Evolutionary conservation across 2,113 vertebrate species (phyloP).

Genomic region (Albula goreensis): DNA sequence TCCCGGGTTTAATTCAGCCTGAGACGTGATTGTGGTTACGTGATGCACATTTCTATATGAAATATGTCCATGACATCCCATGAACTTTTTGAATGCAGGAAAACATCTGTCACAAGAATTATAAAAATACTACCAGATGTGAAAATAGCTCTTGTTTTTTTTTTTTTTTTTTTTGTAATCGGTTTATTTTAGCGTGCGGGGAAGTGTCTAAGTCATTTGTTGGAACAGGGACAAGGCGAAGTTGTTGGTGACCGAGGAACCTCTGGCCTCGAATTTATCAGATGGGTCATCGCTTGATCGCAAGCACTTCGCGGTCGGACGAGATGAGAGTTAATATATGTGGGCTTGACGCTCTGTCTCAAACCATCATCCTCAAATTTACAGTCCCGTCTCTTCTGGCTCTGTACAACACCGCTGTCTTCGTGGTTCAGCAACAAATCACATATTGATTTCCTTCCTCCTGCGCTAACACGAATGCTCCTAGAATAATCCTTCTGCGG

Average conservation of each 20-base stretch:
- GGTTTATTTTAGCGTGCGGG: no score
- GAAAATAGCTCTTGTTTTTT: no score
- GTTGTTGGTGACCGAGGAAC: background rate
- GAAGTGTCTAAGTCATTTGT: no score
- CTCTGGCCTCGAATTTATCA: background rate
- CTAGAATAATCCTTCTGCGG: background rate
- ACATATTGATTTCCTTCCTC: slow-evolving; percentile 1
- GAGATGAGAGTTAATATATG: background rate
- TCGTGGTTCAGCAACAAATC: background rate
- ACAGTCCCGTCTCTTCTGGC: background rate
- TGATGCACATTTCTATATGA: no score
- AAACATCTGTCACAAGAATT: no score
- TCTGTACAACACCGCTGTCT: background rate
- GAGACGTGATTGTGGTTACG: no score
- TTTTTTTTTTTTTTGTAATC: no score
- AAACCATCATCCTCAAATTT: background rate
- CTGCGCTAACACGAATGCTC: background rate
- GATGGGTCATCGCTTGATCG: background rate
- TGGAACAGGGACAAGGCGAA: no score
- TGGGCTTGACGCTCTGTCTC: background rate
- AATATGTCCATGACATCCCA: no score
- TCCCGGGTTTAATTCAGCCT: no score
- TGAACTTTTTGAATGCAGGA: no score
- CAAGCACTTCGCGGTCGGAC: background rate
- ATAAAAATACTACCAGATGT: no score